Evolutionary conservation across 2,888 invertebrate species (phyloP).

Genomic region (Zygogramma bicolorata): DNA sequence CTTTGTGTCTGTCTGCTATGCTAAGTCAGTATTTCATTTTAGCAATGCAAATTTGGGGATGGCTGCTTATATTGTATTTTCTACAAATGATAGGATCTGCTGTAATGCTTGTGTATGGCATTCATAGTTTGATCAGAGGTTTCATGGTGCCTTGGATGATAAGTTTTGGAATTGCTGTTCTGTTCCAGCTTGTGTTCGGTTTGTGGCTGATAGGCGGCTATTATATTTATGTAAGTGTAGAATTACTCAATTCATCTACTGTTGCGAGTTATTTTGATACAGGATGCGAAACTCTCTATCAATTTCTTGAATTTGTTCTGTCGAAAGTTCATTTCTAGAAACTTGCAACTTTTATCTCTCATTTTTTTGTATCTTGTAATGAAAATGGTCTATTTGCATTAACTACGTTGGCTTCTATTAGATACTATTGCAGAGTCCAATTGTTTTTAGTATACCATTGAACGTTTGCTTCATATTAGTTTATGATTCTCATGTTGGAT

Average conservation of each 20-base stretch:
- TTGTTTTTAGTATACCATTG: too few species aligned
- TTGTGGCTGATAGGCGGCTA: conserved; percentile 90
- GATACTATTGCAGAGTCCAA: too few species aligned
- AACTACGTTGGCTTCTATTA: too few species aligned
- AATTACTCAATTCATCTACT: not conserved
- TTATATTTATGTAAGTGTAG: conserved; percentile 87
- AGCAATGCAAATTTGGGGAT: conserved; percentile 82
- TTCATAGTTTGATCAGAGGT: conserved; percentile 80
- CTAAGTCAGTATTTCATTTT: conserved; percentile 46
- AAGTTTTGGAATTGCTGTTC: conserved; percentile 76
- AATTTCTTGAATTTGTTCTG: not conserved
- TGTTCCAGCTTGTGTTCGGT: conserved; percentile 84
- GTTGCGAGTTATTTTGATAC: too few species aligned
- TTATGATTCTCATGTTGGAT: too few species aligned
- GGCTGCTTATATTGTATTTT: conserved; percentile 73
- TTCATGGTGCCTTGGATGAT: conserved; percentile 85
- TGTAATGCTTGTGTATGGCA: conserved; percentile 73
- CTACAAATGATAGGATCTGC: conserved; percentile 71
- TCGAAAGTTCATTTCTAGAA: too few species aligned
- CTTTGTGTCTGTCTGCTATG: not conserved
- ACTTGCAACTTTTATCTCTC: too few species aligned
- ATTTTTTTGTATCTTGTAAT: too few species aligned
- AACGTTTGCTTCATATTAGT: too few species aligned
- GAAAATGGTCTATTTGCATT: too few species aligned
- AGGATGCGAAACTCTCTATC: too few species aligned